A percentile compares a stretch with the other conserved stretches of the same genome.
Evolutionary conservation across 2,888 invertebrate species (phyloP).

Genomic region (Augiades crinisus): DNA sequence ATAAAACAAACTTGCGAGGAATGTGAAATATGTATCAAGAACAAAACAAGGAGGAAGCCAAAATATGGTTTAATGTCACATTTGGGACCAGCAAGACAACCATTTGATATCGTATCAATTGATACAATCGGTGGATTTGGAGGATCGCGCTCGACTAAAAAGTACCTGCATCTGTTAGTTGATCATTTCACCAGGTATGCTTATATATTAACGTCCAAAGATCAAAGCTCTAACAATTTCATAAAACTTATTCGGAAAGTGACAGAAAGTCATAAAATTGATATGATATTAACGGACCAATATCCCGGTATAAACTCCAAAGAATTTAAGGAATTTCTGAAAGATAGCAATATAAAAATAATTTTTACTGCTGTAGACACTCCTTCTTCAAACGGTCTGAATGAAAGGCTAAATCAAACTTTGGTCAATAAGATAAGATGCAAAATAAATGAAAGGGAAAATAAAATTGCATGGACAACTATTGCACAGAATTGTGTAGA

Average conservation of each 20-base stretch:
- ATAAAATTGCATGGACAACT: not conserved
- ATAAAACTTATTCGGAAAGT: no score
- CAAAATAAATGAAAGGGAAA: not conserved
- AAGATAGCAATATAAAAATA: not conserved
- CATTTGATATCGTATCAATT: no score
- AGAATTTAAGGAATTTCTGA: not conserved
- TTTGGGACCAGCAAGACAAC: no score
- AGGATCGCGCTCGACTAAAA: no score
- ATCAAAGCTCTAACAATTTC: no score
- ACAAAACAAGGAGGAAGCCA: not conserved
- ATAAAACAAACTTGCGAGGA: not conserved
- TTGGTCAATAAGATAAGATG: not conserved
- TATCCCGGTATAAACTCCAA: not conserved
- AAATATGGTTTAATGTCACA: not conserved
- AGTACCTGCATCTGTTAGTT: no score
- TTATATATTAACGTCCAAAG: no score
- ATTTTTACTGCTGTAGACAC: not conserved
- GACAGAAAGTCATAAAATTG: no score
- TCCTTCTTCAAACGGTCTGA: no score
- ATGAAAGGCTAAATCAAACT: not conserved
- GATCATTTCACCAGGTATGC: no score
- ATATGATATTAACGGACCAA: no score
- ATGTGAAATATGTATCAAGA: not conserved
- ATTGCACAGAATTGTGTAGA: slow-evolving; percentile 31
- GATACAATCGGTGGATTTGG: not conserved